A percentile compares a stretch with the other conserved stretches of the same genome.
These are phyloP conservation scores for Cercocebus atys DNA, from an alignment of 2,113 vertebrate genomes.

Conservation along the genomic window DNA sequence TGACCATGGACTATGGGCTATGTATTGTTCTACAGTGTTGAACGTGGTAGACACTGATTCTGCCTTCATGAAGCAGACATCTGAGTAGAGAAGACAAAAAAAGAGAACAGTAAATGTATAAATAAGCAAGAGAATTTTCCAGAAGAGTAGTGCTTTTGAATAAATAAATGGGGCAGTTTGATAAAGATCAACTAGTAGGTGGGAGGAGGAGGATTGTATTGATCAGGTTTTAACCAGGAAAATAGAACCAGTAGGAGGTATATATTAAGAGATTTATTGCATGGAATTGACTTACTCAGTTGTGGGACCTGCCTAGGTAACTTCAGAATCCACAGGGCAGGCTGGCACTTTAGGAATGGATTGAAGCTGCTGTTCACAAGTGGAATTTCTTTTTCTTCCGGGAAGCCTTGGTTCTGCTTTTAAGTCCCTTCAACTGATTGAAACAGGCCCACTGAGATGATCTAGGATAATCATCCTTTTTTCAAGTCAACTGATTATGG, in stretches of 20 bases:
- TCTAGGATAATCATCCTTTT: background rate
- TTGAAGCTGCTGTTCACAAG: background rate
- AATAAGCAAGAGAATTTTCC: background rate
- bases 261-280: background rate
- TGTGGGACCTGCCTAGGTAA: background rate
- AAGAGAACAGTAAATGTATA: background rate
- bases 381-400: background rate
- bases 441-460: background rate
- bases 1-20: background rate
- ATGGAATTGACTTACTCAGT: background rate
- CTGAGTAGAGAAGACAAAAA: background rate
- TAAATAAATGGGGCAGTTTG: background rate
- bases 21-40: background rate
- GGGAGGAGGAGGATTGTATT: fast-evolving
- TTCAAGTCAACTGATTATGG: no score
- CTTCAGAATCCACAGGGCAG: background rate
- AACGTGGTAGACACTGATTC: no score
- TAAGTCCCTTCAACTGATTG: background rate
- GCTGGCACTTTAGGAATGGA: background rate
- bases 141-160: background rate
- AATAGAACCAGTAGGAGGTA: background rate
- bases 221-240: background rate
- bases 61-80: background rate
- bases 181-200: background rate
- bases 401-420: background rate